Base-by-base conservation (phyloP, 1,140 invertebrate genomes). In the Diachasmimorpha longicaudata region DNA sequence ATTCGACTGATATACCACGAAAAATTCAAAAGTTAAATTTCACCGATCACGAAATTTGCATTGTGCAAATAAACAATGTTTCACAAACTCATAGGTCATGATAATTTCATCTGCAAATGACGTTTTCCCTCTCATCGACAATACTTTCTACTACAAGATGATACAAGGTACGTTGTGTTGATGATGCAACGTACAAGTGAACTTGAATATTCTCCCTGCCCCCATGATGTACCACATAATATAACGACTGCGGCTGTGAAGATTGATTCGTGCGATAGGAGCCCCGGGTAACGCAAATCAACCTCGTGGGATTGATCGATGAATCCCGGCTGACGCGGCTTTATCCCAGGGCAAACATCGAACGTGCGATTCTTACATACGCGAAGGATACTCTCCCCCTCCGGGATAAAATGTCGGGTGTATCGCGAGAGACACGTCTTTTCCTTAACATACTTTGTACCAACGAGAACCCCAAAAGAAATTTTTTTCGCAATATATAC, bases 291-390 rank as follows among this genome's bases (percentile, higher is more conserved):
- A 70, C 74, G 74, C 74, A 75, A 75, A 75, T 75, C 74, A 75
- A 52, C 67, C 67, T 70, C 31, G 36, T n/a, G 11, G 31, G 42
- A 70, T 75, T 75, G 74, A 75, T 75, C 74, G 74, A 75, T 75
- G 74, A 75, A 70, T 75, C 67, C 36, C 31, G 48, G 48, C 74
- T 75, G 74, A 75, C 67, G 74, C 19, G 67, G 67, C 66, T 58
- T 25, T 31, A 70, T 75, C 36, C 21, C 31, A 39, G 21, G 10
- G 63, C 31, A 75, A 75, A 75, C 67, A 75, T 25, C 58, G 58
- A 16, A 63, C 58, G 23, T 31, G 58, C 23, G 58, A 63, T 63
- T 63, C 58, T 63, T 63, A 63, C 58, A 25, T 63, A 19, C 21
- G 23, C 58, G 58, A 63, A 63, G 58, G 21, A 63, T 23, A 25